Base-by-base conservation (phyloP, 2,797 vertebrate genomes). In the Eupleurogrammus muticus region DNA sequence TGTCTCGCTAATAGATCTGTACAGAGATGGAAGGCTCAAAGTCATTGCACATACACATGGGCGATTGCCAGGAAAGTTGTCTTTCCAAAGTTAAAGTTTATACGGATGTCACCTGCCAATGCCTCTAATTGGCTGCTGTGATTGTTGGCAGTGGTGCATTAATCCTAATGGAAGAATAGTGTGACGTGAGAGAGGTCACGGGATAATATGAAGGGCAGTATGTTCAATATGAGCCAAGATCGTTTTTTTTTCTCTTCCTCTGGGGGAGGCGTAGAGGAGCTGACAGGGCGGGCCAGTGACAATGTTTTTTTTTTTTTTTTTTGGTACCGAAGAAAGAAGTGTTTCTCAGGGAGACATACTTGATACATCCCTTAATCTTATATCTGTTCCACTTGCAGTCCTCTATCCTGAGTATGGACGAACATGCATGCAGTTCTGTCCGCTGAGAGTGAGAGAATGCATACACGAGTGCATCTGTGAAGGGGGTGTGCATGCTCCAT, bases 341-440 rank as follows among this genome's bases (percentile, higher is more conserved):
- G 79, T 90, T 91, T 91, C 91, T 93, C 92, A 93, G 92, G 92
- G 90, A 93, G 87, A 85, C 83, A 87, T 88, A 91, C 89, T 90
- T 85, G 76, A 88, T 81, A 90, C 90, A 92, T 91, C 90, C 89
- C 87, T 75, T 80, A 70, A 82, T 83, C 72, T 77, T 85, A 62
- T 59, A 78, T 76, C 63, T 81, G 67, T 76, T 81, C 77, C 75
- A 66, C 69, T 73, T 42, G 11, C 59, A 52, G 53, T 75, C 57
- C 21, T 40, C 53, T 61, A 60, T 81, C 73, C 76, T 10, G 1
- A 49, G 70, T 17, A 8, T 24, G 62, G 81, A 79, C 46, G 73
- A 81, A 63, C 85, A 75, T 44, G 81, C 81, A 86, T 79, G 84
- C 82, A 59, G 75, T 59, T 69, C 67, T 66, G 75, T 78, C 82